Conservation (phyloP, 2,113 vertebrate species). For the Isurus oxyrinchus region DNA sequence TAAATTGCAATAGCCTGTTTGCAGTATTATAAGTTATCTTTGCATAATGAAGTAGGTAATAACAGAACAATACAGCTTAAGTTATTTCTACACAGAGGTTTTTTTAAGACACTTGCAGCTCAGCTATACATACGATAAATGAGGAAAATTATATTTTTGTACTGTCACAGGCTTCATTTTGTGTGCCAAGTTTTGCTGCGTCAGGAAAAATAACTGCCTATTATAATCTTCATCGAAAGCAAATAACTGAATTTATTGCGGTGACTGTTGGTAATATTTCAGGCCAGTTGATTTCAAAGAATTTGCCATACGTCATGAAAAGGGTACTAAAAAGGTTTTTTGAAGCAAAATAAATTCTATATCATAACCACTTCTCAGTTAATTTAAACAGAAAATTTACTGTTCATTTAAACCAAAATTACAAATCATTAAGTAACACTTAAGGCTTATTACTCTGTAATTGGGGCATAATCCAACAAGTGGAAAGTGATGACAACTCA, state of each 20-base stretch:
- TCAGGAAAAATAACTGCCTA: neutral
- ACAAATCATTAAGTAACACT: neutral
- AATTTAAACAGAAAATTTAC: neutral
- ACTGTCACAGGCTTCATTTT: neutral
- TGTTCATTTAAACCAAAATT: neutral
- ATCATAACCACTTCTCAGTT: neutral
- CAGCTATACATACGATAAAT: neutral
- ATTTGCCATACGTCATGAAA: neutral
- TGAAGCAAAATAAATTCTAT: neutral
- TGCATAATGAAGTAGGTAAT: neutral
- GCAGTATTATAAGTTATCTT: neutral
- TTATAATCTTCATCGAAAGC: neutral
- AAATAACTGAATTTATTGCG: neutral
- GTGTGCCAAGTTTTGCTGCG: neutral
- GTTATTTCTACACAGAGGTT: neutral
- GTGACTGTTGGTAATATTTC: neutral
- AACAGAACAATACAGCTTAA: neutral
- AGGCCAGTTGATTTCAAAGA: neutral
- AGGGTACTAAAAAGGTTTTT: neutral
- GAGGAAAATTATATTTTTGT: neutral
- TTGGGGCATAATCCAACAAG: neutral
- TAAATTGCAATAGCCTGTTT: constrained; percentile 24
- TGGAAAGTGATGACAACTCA: neutral
- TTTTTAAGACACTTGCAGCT: neutral
- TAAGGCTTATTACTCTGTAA: neutral